Conservation (phyloP, 2,888 invertebrate genomes). For the Drosophila kokeensis region DNA sequence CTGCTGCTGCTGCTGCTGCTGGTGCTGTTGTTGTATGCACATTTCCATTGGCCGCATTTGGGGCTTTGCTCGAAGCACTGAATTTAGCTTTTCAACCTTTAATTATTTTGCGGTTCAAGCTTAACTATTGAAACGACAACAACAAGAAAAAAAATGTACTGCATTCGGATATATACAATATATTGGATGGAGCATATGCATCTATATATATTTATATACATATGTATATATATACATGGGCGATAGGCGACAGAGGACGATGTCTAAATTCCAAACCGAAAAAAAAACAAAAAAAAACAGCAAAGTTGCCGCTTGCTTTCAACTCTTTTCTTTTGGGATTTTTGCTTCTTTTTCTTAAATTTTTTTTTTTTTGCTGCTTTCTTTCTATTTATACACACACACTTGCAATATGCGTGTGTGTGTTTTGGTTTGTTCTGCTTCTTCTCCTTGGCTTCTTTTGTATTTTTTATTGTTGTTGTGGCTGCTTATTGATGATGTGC, state of each 20-base stretch:
- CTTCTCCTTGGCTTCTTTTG: constrained; percentile 3
- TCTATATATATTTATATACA: constrained; percentile 5
- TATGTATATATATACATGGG: background rate
- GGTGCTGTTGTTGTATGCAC: constrained; percentile 34
- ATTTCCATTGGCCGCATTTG: constrained; percentile 56
- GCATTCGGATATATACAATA: constrained; percentile 15
- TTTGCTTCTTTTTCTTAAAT: constrained; percentile 2
- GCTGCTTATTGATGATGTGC: constrained; percentile 15
- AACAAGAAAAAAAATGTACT: constrained; percentile 43
- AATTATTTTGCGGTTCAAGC: constrained; percentile 6
- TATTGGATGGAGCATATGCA: constrained; percentile 4
- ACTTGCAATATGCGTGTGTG: constrained; percentile 38
- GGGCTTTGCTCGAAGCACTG: constrained; percentile 52
- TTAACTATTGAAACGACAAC: constrained; percentile 43
- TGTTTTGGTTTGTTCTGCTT: constrained; percentile 20
- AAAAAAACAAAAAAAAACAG: constrained; percentile 15
- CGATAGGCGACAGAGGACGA: constrained; percentile 7
- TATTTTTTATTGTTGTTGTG: constrained; percentile 8
- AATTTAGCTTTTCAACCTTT: constrained; percentile 10
- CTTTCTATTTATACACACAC: constrained; percentile 28
- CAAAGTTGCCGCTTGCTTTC: constrained; percentile 40
- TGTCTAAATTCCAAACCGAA: constrained; percentile 5
- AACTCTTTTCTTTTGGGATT: constrained; percentile 9
- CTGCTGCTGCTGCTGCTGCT: constrained; percentile 13
- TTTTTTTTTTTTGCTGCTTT: constrained; percentile 11